Percentiles rank a stretch among this genome's conserved stretches.
These are phyloP conservation scores for Ciconia nigra DNA, from an alignment of 2,797 vertebrate species.

Conservation along the genomic window DNA sequence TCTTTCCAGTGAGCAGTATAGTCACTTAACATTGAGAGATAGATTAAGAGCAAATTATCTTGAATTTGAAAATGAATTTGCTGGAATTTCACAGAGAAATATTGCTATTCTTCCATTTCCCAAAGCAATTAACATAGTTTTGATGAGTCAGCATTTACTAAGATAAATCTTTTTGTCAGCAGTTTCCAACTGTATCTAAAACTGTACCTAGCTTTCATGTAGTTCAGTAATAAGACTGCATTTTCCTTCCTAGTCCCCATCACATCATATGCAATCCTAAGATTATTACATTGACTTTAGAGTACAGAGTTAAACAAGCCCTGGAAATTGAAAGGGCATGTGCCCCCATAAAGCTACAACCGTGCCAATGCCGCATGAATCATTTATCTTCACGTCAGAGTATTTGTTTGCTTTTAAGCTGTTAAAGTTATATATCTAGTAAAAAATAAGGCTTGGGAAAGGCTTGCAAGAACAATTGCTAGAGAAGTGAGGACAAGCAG, in stretches of 20 bases:
- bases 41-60: slow-evolving; percentile 47
- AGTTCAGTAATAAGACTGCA: not conserved
- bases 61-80: slow-evolving; percentile 47
- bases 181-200: not conserved
- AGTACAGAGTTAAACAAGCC: not conserved
- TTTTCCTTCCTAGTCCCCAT: not conserved
- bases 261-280: not conserved
- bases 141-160: not conserved
- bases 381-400: not conserved
- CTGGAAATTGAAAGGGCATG: not conserved
- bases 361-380: not conserved
- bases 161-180: not conserved
- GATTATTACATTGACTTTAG: not conserved
- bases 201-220: not conserved
- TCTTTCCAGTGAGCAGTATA: not conserved
- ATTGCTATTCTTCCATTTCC: not conserved
- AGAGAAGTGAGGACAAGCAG: not conserved
- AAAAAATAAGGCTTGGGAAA: not conserved
- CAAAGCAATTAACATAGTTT: slow-evolving; percentile 16
- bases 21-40: slow-evolving; percentile 7
- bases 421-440: not conserved
- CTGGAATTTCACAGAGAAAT: slow-evolving; percentile 30
- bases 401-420: not conserved
- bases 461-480: not conserved
- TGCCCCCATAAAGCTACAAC: not conserved